phyloP scores from a whole-genome alignment of 2,797 vertebrate species.

The Phrynocephalus vlangalii region DNA sequence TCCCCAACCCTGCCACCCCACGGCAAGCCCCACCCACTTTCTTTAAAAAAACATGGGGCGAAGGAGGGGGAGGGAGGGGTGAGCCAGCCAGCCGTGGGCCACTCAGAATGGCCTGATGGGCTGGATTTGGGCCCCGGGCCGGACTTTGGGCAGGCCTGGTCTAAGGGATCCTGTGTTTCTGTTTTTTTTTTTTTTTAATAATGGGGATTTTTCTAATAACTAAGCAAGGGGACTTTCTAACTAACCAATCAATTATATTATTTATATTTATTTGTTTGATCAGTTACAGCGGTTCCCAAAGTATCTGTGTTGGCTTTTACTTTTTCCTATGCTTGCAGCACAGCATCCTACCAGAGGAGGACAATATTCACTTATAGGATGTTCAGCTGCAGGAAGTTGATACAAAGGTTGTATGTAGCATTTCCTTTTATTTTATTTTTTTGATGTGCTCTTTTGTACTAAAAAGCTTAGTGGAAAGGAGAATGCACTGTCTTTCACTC shows the following conservation, averaged over 20 bases:
- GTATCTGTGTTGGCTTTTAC: background rate
- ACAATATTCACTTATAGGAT: background rate
- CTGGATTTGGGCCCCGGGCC: too few relatives aligned
- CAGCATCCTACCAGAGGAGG: conserved; percentile 1
- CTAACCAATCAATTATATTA: background rate
- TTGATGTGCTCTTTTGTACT: background rate
- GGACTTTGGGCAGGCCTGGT: too few relatives aligned
- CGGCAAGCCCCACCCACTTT: too few relatives aligned
- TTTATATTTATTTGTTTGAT: background rate
- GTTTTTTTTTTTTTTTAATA: background rate
- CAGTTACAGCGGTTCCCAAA: background rate
- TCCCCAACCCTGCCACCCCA: too few relatives aligned
- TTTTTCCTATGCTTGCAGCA: background rate
- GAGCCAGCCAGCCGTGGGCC: too few relatives aligned
- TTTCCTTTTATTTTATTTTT: background rate
- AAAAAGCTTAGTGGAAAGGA: background rate
- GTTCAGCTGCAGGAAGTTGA: background rate
- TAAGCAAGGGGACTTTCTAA: background rate
- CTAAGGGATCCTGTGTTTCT: background rate
- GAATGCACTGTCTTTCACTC: background rate
- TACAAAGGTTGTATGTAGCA: background rate
- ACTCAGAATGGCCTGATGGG: too few relatives aligned
- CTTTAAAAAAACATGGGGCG: too few relatives aligned
- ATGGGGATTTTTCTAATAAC: background rate
- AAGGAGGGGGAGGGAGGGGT: too few relatives aligned